Conservation (phyloP, 2,888 invertebrate genomes). For the Dioctria rufipes region DNA sequence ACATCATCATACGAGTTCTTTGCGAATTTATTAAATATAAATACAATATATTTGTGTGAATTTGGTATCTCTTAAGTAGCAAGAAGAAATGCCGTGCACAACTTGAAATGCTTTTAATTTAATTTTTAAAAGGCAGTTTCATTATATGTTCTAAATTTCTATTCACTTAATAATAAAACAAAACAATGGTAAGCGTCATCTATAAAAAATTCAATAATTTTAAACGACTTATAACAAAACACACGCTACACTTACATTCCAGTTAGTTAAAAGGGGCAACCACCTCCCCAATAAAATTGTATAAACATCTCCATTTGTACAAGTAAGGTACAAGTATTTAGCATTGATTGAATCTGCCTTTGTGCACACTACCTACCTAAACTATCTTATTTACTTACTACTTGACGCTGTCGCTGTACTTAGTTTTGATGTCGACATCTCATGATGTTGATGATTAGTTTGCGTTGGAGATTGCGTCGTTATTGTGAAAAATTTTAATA, state of each 20-base stretch:
- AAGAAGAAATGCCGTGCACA: neutral
- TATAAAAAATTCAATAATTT: conserved; percentile 29
- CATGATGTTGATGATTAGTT: neutral
- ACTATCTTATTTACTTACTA: conserved; percentile 6
- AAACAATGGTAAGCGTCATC: conserved; percentile 48
- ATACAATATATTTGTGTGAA: too few relatives aligned
- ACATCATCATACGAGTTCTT: too few relatives aligned
- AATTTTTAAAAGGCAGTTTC: conserved; percentile 24
- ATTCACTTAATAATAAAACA: conserved; percentile 38
- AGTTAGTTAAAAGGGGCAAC: neutral
- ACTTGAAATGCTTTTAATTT: conserved; percentile 20
- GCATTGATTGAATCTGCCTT: neutral
- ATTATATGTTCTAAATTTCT: conserved; percentile 34
- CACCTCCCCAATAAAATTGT: neutral
- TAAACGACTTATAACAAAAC: neutral
- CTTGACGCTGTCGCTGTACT: conserved; percentile 54
- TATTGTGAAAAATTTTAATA: conserved; percentile 69
- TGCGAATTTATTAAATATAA: too few relatives aligned
- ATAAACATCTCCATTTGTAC: too few relatives aligned
- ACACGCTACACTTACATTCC: neutral
- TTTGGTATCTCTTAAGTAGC: too few relatives aligned
- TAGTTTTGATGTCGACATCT: conserved; percentile 2
- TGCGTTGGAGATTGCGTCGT: conserved; percentile 61
- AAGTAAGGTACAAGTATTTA: too few relatives aligned
- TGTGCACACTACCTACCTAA: neutral